A percentile compares a stretch with the other conserved stretches of the same genome.
phyloP scores from a whole-genome alignment of 2,797 vertebrate genomes.

The Phalanger gymnotis region DNA sequence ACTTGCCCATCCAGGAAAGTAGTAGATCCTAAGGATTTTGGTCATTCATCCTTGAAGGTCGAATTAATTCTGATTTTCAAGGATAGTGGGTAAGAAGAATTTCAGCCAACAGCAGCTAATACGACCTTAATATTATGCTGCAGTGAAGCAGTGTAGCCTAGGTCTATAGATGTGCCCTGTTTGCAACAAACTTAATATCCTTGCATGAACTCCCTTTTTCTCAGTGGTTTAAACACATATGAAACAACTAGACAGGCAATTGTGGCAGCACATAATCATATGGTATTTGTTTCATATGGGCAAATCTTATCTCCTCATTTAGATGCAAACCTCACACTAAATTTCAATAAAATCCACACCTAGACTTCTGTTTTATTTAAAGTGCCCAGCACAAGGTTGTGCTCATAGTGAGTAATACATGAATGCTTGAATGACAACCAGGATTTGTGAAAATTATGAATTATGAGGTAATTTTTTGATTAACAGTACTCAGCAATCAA shows the following conservation, averaged over 20 bases:
- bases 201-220: neutral
- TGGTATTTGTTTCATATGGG: neutral
- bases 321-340: neutral
- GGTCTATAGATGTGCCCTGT: conserved; percentile 4
- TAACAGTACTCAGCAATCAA: neutral
- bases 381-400: neutral
- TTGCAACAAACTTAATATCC: neutral
- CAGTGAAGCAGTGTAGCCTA: conserved; percentile 32
- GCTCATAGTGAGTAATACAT: neutral
- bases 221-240: neutral
- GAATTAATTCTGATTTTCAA: conserved; percentile 72
- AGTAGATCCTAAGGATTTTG: conserved; percentile 77
- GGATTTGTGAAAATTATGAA: neutral
- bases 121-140: conserved; percentile 11
- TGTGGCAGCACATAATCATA: neutral
- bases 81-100: conserved; percentile 56
- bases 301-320: neutral
- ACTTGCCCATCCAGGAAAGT: conserved; percentile 70
- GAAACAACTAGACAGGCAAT: neutral
- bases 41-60: conserved; percentile 77
- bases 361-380: neutral
- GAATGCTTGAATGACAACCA: neutral
- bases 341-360: neutral
- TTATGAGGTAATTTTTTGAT: neutral
- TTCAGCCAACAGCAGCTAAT: conserved; percentile 4